A percentile compares a stretch with the other conserved stretches of the same genome.
Conservation (phyloP, 2,113 vertebrate species). For the Rhineura floridana region DNA sequence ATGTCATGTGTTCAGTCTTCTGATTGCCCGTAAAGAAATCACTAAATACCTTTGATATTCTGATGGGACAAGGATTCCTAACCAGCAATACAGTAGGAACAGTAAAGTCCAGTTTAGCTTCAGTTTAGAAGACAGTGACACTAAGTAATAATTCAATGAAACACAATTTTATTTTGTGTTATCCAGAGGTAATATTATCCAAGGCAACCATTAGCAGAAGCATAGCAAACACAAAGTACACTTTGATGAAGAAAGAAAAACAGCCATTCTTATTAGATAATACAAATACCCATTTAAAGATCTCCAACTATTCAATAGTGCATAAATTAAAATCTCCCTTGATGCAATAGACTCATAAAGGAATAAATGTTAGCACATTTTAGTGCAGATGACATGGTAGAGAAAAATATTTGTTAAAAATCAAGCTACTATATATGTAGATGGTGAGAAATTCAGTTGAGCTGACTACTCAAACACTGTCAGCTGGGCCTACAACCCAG, state of each 20-base stretch:
- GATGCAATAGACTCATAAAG: conserved; percentile 46
- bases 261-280: conserved; percentile 56
- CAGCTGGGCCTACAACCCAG: not conserved
- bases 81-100: conserved; percentile 43
- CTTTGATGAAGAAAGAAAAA: conserved; percentile 15
- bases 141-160: conserved; percentile 47
- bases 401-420: not conserved
- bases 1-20: conserved; percentile 52
- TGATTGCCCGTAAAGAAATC: conserved; percentile 67
- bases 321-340: conserved; percentile 47
- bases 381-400: not conserved
- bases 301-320: conserved; percentile 42
- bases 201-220: conserved; percentile 56
- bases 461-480: conserved; percentile 16
- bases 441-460: conserved; percentile 44
- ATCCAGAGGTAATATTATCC: conserved; percentile 32
- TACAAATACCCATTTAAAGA: conserved; percentile 46
- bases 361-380: conserved; percentile 22
- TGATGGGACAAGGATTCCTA: conserved; percentile 58
- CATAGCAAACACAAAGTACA: conserved; percentile 46
- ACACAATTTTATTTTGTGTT: conserved; percentile 25
- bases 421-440: not conserved
- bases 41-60: conserved; percentile 46
- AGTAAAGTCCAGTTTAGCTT: conserved; percentile 44
- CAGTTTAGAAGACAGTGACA: not conserved